These are phyloP conservation scores for Microtus ochrogaster DNA, from an alignment of 2,113 vertebrate species.

Conservation along the genomic window DNA sequence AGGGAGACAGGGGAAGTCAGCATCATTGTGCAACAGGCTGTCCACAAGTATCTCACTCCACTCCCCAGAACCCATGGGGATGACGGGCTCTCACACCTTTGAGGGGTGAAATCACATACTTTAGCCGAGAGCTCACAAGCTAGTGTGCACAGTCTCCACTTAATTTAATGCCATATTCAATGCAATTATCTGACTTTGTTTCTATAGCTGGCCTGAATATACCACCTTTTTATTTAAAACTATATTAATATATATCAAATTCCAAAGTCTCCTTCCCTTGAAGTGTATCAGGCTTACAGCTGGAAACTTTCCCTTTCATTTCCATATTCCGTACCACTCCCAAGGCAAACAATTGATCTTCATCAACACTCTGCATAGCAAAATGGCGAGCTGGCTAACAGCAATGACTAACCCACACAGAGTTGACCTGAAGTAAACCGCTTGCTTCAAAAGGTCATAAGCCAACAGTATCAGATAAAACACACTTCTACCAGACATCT, in stretches of 20 bases:
- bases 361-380: constrained; percentile 6
- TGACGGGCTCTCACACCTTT: not conserved
- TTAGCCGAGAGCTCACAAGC: not conserved
- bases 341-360: not conserved
- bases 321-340: not conserved
- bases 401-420: not conserved
- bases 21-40: not conserved
- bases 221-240: constrained; percentile 42
- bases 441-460: constrained; percentile 6
- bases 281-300: not conserved
- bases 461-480: not conserved
- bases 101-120: not conserved
- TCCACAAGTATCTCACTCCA: not conserved
- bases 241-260: not conserved
- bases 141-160: not conserved
- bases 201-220: constrained; percentile 18
- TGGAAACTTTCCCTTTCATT: not conserved
- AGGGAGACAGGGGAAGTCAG: not conserved
- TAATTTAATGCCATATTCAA: constrained; percentile 7
- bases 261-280: constrained; percentile 44
- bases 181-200: constrained; percentile 40
- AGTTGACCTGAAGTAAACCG: constrained; percentile 6
- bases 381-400: not conserved
- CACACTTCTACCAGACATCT: not conserved
- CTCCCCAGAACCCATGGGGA: not conserved